These are phyloP conservation scores for Oscheius sp. DNA, from an alignment of 2,888 invertebrate genomes.

Conservation along the genomic window DNA sequence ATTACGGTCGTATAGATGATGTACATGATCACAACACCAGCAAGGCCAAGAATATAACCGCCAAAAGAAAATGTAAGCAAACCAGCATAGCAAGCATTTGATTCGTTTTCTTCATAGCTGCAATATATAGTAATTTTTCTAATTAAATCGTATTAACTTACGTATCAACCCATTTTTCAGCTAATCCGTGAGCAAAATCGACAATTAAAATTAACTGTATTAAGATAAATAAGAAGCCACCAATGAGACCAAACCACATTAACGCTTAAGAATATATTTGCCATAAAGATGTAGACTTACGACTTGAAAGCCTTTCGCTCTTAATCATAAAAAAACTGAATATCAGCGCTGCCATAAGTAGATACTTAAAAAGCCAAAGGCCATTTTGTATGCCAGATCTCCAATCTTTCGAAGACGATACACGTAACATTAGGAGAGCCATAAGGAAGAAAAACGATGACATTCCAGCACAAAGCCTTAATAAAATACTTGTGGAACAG, in stretches of 20 bases:
- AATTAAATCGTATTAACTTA: conserved; percentile 20
- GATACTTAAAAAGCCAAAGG: conserved; percentile 87
- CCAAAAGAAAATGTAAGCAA: conserved; percentile 85
- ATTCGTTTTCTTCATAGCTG: conserved; percentile 88
- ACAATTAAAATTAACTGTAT: conserved; percentile 95
- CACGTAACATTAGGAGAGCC: conserved; percentile 90
- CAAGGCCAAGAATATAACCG: conserved; percentile 84
- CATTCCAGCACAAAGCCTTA: conserved; percentile 89
- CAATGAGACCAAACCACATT: conserved; percentile 98
- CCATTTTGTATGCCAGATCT: conserved; percentile 96
- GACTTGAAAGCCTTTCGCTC: conserved; percentile 78
- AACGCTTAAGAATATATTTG: conserved; percentile 77
- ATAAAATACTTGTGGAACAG: conserved; percentile 1
- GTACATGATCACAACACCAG: conserved; percentile 86
- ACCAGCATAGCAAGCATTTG: conserved; percentile 86
- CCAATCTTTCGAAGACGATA: conserved; percentile 90
- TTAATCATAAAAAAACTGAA: conserved; percentile 98
- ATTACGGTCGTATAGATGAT: conserved; percentile 80
- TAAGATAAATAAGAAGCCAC: conserved; percentile 93
- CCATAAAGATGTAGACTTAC: conserved; percentile 57
- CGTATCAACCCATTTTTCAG: conserved; percentile 91
- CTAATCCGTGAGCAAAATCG: conserved; percentile 97
- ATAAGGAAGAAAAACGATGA: conserved; percentile 92
- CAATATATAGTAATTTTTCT: background rate
- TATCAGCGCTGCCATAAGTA: conserved; percentile 88